Evolutionary conservation across 2,113 vertebrate species (phyloP), one percentile per base, ranked within the genome.

Genomic region (Rhombomys opimus): DNA sequence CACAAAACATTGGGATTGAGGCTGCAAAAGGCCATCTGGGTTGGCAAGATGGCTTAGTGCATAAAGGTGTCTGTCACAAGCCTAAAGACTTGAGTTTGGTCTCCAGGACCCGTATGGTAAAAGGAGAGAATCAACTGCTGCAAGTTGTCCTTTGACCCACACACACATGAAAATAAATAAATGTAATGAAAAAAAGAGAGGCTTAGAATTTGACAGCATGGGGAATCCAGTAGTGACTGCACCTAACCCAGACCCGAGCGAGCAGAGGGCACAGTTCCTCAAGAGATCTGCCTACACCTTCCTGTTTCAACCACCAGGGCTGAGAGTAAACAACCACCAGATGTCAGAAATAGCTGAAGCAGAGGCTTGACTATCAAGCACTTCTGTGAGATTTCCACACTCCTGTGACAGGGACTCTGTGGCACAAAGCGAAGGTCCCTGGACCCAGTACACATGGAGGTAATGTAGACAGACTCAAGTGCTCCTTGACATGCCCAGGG

Each of bases 281-380:
- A 35, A 90, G 68, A 59, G 38, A 89, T 65, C 7, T 84, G 68
- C 87, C 72, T 54, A 52, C 63, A 94, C 78, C 75, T 91, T 89
- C 87, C 90, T 59, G 73, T 59, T 52, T 65, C 73, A 25, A 38
- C 65, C 87, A 81, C 54, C 4, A 3, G 59, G 61, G 32, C 35
- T 63, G 63, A 73, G 35, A 94, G 27, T 52, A 35, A 70, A 84
- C 50, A 84, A 92, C 80, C n/a, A 25, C 87, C 70, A 90, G 70
- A 38, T 7, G 76, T 84, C 27, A 57, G 67, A 81, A 75, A 80
- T 23, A 46, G 63, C 57, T 52, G 65, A 52, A 73, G 67, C 50
- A 18, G n/a, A 78, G 11, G 57, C 22, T 1, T 65, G 61, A 27
- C 35, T 52, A 10, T 75, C 35, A 54, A 5, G 50, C 0, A 12